Base-by-base conservation (phyloP, 2,888 invertebrate species). In the Embidobia sp. region DNA sequence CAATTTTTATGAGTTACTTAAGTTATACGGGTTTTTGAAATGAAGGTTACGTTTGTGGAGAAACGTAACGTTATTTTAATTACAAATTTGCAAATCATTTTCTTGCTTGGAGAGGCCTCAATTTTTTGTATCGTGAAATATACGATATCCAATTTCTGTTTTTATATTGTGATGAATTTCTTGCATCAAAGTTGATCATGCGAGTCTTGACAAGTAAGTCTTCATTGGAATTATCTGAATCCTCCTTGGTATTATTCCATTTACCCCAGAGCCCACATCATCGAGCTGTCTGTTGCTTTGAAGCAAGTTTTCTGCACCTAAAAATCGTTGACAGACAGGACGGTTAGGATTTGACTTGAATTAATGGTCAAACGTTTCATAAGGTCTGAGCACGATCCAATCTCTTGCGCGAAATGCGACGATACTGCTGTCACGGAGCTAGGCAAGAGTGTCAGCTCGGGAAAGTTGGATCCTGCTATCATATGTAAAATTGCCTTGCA, bases 331-430 rank as follows among this genome's bases (percentile, higher is more conserved):
- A 81, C 81, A 74, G 75, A 73, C 77, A 61, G 66, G 64, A 67
- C 63, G 72, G 79, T 80, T 82, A 78, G 73, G 61, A 76, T 78
- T 72, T 77, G 80, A 82, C 79, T 80, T 73, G 77, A 79, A 82
- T 79, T 81, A 82, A 82, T 82, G 80, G 77, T 78, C 61, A 55
- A 48, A 53, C 63, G 51, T 63, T 75, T 55, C 59, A 61, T 22
- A 42, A 51, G 19, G 44, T 64, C 42, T 16, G 31, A 10, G n/a
- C 29, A 29, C 57, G 66, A 59, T 72, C 72, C 72, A 73, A 67
- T 73, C 61, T 69, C 46, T 31, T 18, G 51, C 7, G 27, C 40
- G 51, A 57, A 67, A 55, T 27, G 59, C 48, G 46, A 53, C 53
- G 63, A 55, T 48, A 48, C 6, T 3, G 8, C 37, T 55, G 55